phyloP scores from a whole-genome alignment of 2,888 invertebrate species.

The Mayetiola destructor region DNA sequence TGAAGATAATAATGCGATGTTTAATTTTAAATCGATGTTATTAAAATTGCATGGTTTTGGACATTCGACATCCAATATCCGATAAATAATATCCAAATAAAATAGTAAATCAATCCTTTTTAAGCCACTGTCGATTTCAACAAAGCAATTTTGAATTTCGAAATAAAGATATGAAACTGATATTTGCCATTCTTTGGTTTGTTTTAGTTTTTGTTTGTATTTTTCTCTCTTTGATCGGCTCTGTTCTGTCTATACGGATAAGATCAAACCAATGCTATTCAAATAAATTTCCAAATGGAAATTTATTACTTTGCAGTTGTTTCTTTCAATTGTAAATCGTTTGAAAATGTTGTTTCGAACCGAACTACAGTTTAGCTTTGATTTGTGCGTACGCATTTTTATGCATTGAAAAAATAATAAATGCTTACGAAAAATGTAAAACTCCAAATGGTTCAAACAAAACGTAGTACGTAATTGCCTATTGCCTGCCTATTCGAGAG shows the following conservation, averaged over 20 bases:
- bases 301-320: not conserved
- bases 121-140: slow-evolving; percentile 6
- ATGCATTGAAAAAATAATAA: no score
- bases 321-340: no score
- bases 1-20: no score
- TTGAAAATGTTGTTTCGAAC: no score
- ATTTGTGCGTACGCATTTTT: slow-evolving; percentile 11
- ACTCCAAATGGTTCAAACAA: no score
- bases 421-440: no score
- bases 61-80: no score
- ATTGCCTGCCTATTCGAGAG: no score
- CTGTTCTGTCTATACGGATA: not conserved
- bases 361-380: not conserved
- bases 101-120: slow-evolving; percentile 12
- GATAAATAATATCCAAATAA: no score
- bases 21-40: no score
- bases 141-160: slow-evolving; percentile 6
- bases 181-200: not conserved
- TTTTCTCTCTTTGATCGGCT: not conserved
- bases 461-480: no score
- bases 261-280: not conserved
- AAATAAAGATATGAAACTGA: slow-evolving; percentile 1
- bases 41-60: no score
- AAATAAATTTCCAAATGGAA: not conserved
- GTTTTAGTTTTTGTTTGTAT: not conserved